Conservation (phyloP, 2,888 invertebrate genomes). For the Gasteruption jaculator region DNA sequence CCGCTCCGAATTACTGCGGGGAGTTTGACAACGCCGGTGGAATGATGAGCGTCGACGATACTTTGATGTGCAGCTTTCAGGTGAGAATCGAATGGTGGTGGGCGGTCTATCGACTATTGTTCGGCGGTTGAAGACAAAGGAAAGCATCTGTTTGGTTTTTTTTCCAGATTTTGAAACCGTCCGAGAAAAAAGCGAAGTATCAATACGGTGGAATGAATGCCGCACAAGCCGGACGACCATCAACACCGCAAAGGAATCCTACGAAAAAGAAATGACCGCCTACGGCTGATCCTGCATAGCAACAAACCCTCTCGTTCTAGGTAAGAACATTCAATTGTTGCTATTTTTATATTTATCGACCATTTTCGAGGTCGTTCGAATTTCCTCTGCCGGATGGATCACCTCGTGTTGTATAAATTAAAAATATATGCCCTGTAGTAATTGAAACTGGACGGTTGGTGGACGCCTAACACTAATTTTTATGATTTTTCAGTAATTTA, state of each 20-base stretch:
- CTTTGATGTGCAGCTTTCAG: conserved; percentile 99
- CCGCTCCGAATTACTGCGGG: conserved; percentile 98
- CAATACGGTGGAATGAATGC: conserved; percentile 89
- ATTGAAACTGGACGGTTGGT: too few relatives aligned
- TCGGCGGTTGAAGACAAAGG: background rate
- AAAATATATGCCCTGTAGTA: too few relatives aligned
- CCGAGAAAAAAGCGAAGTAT: conserved; percentile 99
- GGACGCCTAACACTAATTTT: too few relatives aligned
- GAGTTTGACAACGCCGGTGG: conserved; percentile 99
- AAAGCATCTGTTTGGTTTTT: conserved; percentile 7
- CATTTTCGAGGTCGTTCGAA: too few relatives aligned
- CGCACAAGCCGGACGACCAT: conserved; percentile 60
- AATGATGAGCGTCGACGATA: conserved; percentile 99
- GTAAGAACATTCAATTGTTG: too few relatives aligned
- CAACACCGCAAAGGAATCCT: conserved; percentile 76
- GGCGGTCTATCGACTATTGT: too few relatives aligned
- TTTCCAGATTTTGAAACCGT: conserved; percentile 92
- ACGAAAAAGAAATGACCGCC: conserved; percentile 62
- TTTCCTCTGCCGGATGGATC: too few relatives aligned
- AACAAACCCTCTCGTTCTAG: conserved; percentile 45
- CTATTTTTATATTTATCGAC: too few relatives aligned
- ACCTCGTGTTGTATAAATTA: too few relatives aligned
- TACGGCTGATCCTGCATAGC: conserved; percentile 42
- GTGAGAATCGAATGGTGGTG: too few relatives aligned
- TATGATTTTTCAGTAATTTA: too few relatives aligned